Percentiles rank a stretch among this genome's conserved stretches.
Evolutionary conservation across 1,140 invertebrate genomes (phyloP).

Genomic region (Sitophilus oryzae): DNA sequence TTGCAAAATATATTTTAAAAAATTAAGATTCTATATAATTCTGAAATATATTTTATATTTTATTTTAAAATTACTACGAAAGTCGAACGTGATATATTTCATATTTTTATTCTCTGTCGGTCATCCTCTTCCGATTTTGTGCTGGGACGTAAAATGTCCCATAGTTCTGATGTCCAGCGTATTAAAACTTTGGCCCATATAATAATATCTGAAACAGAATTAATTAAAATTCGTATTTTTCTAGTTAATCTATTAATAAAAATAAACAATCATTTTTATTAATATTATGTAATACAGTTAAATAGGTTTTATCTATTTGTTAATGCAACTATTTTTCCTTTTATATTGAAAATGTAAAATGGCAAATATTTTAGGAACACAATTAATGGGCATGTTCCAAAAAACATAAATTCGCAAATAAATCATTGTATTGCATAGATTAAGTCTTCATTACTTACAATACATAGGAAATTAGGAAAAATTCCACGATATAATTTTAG

Average conservation of each 20-base stretch:
- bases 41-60: conserved; percentile 10
- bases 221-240: not conserved
- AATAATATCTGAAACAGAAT: conserved; percentile 4
- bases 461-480: no score
- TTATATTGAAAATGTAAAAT: no score
- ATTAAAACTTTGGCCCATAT: conserved; percentile 9
- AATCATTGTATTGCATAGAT: no score
- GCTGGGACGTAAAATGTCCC: not conserved
- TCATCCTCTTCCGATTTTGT: not conserved
- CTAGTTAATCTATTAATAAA: no score
- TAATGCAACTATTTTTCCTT: no score
- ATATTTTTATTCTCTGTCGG: no score
- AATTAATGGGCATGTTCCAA: no score
- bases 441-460: no score
- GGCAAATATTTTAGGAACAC: no score
- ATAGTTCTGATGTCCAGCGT: not conserved
- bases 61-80: not conserved
- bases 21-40: conserved; percentile 20
- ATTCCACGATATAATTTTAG: no score
- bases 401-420: no score
- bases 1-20: conserved; percentile 26
- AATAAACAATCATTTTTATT: not conserved
- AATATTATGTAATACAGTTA: not conserved
- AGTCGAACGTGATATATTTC: conserved; percentile 3
- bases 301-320: no score